A percentile compares a stretch with the other conserved stretches of the same genome.
These are phyloP conservation scores for Ctenoplectra terminalis DNA, from an alignment of 1,140 invertebrate species.

Conservation along the genomic window DNA sequence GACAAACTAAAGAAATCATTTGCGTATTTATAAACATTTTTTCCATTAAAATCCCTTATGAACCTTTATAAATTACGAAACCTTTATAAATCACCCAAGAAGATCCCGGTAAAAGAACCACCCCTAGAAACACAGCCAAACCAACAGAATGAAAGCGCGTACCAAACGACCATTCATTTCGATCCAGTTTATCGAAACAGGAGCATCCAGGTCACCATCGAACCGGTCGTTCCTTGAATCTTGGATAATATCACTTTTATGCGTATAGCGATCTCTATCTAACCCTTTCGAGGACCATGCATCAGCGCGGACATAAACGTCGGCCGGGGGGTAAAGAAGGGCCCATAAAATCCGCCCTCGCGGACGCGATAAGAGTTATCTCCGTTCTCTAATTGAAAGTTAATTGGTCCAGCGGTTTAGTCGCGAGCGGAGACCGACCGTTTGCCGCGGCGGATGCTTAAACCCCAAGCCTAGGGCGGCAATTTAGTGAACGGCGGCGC, in stretches of 20 bases:
- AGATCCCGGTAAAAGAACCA: no score
- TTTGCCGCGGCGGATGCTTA: slow-evolving; percentile 48
- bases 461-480: slow-evolving; percentile 74
- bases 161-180: no score
- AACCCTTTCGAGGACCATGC: slow-evolving; percentile 78
- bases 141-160: no score
- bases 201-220: not conserved
- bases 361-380: slow-evolving; percentile 82
- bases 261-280: slow-evolving; percentile 71
- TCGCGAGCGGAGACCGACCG: slow-evolving; percentile 54
- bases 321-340: slow-evolving; percentile 73
- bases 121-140: no score
- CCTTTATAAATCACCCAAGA: no score
- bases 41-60: no score
- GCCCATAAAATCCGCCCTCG: slow-evolving; percentile 75
- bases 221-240: slow-evolving; percentile 50
- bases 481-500: slow-evolving; percentile 73
- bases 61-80: no score
- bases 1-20: no score
- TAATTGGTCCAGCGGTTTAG: slow-evolving; percentile 80
- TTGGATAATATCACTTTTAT: slow-evolving; percentile 64
- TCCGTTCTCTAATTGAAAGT: slow-evolving; percentile 80
- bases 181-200: not conserved
- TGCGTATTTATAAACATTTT: no score
- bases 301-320: slow-evolving; percentile 80